Evolutionary conservation across 2,888 invertebrate species (phyloP), one percentile per base, ranked within the genome.

Genomic region (Tiphia femorata): DNA sequence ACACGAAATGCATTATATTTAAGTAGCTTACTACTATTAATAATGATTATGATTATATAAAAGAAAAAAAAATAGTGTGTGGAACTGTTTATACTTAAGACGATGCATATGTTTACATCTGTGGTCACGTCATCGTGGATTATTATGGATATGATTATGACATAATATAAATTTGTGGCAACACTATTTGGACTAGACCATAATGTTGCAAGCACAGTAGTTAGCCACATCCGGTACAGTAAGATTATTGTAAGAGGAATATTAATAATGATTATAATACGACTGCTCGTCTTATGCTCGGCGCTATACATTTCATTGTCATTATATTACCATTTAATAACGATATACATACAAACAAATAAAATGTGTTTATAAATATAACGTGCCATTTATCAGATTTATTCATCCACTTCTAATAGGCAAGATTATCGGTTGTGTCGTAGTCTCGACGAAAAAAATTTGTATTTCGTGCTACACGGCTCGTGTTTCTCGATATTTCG

Each of bases 241-340:
- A 75, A 75, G 72, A 63, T 67, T 65, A 75, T 69, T 58, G 57
- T 68, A 66, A 71, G 58, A 66, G 65, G 67, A 74, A 76, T 74
- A 78, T 74, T 76, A 76, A 77, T 75, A 71, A 79, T 79, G 73
- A 78, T 76, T 75, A 79, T 77, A 78, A 76, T 76, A 78, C 70
- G 75, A 79, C 75, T 77, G 78, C 79, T 81, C 79, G 76, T 78
- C 80, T 79, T 80, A 78, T 77, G 77, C 79, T 80, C 81, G 78
- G 78, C 80, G 81, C 78, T 81, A 81, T 80, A 78, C 79, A 80
- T 80, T 81, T 81, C 80, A 81, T 79, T 81, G 81, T 81, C 81
- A 81, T 81, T 80, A 79, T 80, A 79, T 79, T 76, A 76, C 73
- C 77, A 80, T 80, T 78, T 80, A 80, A 79, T 75, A 78, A 78